Conservation (phyloP, 2,888 invertebrate species). For the Holacanthella duospinosa region DNA sequence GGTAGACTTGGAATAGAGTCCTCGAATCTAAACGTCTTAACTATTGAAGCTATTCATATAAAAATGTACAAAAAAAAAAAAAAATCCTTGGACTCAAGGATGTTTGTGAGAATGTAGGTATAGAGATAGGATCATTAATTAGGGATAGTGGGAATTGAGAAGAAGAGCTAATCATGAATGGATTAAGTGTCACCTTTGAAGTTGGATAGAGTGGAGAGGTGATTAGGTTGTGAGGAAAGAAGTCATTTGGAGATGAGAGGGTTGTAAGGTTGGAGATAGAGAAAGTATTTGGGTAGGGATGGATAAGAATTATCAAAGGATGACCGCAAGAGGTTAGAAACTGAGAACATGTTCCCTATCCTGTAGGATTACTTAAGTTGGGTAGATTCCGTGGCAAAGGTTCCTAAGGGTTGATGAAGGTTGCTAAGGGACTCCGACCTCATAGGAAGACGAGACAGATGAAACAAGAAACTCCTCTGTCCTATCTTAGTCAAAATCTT, state of each 20-base stretch:
- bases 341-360: background rate
- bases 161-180: background rate
- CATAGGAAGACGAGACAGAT: background rate
- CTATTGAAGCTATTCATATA: background rate
- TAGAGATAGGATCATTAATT: background rate
- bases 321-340: background rate
- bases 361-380: background rate
- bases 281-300: background rate
- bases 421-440: background rate
- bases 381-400: background rate
- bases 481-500: slow-evolving; percentile 35
- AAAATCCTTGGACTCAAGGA: no score
- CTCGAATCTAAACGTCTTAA: background rate
- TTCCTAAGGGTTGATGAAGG: background rate
- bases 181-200: background rate
- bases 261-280: no score
- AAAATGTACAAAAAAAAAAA: no score
- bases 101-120: no score
- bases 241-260: background rate
- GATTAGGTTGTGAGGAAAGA: no score
- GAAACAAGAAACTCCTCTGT: background rate
- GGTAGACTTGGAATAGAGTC: background rate
- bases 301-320: background rate
- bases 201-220: no score
- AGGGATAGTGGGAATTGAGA: background rate